phyloP scores from a whole-genome alignment of 2,113 vertebrate genomes.

The Isichthys henryi region DNA sequence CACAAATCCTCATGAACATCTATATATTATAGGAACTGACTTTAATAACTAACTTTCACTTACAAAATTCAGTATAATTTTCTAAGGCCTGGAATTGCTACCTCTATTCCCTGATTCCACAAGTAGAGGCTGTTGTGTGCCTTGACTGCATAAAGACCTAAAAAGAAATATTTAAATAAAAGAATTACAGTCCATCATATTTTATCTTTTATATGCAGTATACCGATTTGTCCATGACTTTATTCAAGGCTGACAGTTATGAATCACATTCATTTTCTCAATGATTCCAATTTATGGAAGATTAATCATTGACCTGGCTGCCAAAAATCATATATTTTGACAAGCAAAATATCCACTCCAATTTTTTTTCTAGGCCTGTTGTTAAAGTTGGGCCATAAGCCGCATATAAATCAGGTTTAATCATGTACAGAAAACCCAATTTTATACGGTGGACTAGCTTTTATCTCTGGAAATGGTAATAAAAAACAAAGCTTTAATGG shows the following conservation, averaged over 20 bases:
- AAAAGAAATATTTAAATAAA: neutral
- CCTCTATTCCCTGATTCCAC: neutral
- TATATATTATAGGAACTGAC: neutral
- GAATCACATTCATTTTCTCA: conserved; percentile 6
- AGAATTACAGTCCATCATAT: conserved; percentile 9
- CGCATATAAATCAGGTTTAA: conserved; percentile 11
- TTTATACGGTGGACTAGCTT: neutral
- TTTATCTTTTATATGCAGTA: conserved; percentile 1
- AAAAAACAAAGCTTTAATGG: conserved; percentile 6
- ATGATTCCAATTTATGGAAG: conserved; percentile 2
- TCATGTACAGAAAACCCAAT: neutral
- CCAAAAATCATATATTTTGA: conserved; percentile 13
- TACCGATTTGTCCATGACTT: neutral
- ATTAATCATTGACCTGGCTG: conserved; percentile 10
- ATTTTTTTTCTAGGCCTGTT: neutral
- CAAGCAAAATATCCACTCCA: conserved; percentile 1
- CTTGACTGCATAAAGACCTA: neutral
- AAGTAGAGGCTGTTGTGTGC: conserved; percentile 4
- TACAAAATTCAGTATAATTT: neutral
- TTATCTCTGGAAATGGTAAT: conserved; percentile 2
- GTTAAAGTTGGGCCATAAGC: neutral
- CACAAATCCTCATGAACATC: neutral
- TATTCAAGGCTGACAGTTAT: conserved; percentile 10
- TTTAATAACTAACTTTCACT: neutral
- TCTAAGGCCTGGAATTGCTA: neutral